Base-by-base conservation (phyloP, 2,113 vertebrate species). In the Gnathochromis pfefferi region DNA sequence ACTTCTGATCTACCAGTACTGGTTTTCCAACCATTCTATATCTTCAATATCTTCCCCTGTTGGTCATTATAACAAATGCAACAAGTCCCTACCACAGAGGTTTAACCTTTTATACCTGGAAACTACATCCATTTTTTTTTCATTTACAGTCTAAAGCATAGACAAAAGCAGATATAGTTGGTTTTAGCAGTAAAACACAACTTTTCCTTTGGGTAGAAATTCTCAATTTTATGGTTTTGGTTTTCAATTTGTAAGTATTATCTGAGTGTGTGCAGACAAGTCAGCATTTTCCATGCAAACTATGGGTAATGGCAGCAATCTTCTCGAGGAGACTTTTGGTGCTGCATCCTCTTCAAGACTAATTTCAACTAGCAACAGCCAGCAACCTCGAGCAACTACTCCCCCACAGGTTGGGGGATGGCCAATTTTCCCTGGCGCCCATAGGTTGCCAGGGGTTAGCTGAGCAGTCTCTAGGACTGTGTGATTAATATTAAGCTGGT, bases 221-320 rank as follows among this genome's bases (percentile, higher is more conserved):
- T 70, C 5, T 23, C 2, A 0, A 23, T 0, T 70, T 45, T 16
- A 19, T 70, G n/a, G 2, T 42, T 70, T 23, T 23, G n/a, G 13
- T 2, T 45, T 73, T 45, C 13, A 45, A 1, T 73, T 45, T 42
- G 38, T 26, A 0, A 45, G 38, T 73, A 73, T 45, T 73, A 42
- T 42, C 68, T 68, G 63, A 68, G 35, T 68, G 35, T 68, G 19
- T 68, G n/a, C 63, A 70, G n/a, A 23, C 35, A 70, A 45, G 21
- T 17, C 68, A 73, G 40, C n/a, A 26, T 47, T 16, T 75, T 47
- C 40, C 68, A 7, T 47, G 40, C 68, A 75, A 47, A 75, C 40
- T 47, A 5, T 73, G 21, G 21, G 0, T 45, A 26, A 26, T 26
- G 21, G 38, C 4, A 73, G 21, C 14, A 73, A 28, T 47, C 40